Percentiles rank a stretch among this genome's conserved stretches.
phyloP scores from a whole-genome alignment of 2,888 invertebrate genomes.

The Aleiodes testaceus region DNA sequence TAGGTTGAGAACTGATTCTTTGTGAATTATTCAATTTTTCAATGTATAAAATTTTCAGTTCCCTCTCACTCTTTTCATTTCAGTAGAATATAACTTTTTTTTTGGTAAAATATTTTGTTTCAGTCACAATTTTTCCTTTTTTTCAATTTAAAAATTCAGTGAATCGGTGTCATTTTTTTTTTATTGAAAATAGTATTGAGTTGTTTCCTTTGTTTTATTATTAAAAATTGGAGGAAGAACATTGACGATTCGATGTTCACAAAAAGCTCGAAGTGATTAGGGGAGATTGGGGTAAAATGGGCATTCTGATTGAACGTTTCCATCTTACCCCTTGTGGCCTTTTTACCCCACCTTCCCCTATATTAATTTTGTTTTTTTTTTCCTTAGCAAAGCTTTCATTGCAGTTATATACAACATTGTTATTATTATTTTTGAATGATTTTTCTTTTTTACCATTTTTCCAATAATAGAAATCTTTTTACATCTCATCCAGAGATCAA shows the following conservation, averaged over 20 bases:
- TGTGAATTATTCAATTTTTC: too few species aligned
- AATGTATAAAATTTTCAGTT: too few species aligned
- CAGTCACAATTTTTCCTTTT: background rate
- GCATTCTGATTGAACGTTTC: too few species aligned
- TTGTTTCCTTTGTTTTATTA: background rate
- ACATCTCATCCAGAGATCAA: constrained; percentile 10
- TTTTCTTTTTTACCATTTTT: too few species aligned
- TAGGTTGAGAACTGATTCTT: too few species aligned
- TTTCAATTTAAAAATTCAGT: background rate
- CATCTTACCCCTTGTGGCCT: too few species aligned
- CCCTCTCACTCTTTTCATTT: background rate
- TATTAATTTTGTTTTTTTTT: too few species aligned
- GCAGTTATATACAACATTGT: constrained; percentile 28
- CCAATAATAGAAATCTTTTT: background rate
- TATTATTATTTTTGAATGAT: too few species aligned
- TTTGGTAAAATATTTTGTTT: background rate
- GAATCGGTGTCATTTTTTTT: background rate
- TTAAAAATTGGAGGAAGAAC: constrained; percentile 18
- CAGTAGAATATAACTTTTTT: background rate
- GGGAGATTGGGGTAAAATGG: too few species aligned
- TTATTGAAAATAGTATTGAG: background rate
- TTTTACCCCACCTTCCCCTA: too few species aligned
- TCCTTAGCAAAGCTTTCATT: constrained; percentile 1
- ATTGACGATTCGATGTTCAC: constrained; percentile 1
- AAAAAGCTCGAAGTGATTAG: constrained; percentile 11